Evolutionary conservation across 1,140 invertebrate genomes (phyloP).

Genomic region (Zaprionus davidi): DNA sequence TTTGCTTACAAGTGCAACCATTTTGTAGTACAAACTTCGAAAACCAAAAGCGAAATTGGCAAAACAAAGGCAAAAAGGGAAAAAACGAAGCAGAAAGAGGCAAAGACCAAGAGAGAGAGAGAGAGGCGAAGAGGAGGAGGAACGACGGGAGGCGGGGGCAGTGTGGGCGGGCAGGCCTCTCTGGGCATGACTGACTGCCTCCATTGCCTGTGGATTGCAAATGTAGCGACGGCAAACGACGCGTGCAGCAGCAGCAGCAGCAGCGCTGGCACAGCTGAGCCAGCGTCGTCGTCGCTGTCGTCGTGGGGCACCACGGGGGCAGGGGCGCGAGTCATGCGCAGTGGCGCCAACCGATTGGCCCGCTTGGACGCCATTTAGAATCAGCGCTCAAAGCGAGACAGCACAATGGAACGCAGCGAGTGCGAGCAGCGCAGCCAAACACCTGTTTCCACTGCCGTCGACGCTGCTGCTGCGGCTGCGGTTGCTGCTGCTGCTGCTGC

Average conservation of each 20-base stretch:
- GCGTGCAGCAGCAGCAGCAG: slow-evolving; percentile 3
- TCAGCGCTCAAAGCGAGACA: slow-evolving; percentile 42
- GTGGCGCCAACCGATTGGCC: slow-evolving; percentile 75
- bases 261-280: slow-evolving; percentile 5
- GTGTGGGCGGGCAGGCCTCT: background rate
- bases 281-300: background rate
- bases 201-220: slow-evolving; percentile 66
- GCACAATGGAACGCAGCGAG: slow-evolving; percentile 21
- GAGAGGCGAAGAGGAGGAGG: background rate
- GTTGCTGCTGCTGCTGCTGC: slow-evolving; percentile 6
- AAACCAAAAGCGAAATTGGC: slow-evolving; percentile 82
- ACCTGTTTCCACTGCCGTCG: slow-evolving; percentile 66
- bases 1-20: slow-evolving; percentile 84
- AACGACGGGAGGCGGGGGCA: background rate
- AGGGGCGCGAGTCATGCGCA: slow-evolving; percentile 66
- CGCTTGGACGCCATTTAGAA: slow-evolving; percentile 83
- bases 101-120: slow-evolving; percentile 1
- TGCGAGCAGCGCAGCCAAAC: slow-evolving; percentile 69
- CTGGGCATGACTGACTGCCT: slow-evolving; percentile 50
- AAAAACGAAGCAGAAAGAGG: slow-evolving; percentile 9
- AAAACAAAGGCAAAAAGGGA: slow-evolving; percentile 71
- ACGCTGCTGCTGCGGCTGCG: slow-evolving; percentile 2
- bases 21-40: slow-evolving; percentile 84
- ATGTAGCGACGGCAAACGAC: slow-evolving; percentile 51
- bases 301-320: slow-evolving; percentile 26